Conservation (phyloP, 2,797 vertebrate species). For the Onychomys leucogaster region DNA sequence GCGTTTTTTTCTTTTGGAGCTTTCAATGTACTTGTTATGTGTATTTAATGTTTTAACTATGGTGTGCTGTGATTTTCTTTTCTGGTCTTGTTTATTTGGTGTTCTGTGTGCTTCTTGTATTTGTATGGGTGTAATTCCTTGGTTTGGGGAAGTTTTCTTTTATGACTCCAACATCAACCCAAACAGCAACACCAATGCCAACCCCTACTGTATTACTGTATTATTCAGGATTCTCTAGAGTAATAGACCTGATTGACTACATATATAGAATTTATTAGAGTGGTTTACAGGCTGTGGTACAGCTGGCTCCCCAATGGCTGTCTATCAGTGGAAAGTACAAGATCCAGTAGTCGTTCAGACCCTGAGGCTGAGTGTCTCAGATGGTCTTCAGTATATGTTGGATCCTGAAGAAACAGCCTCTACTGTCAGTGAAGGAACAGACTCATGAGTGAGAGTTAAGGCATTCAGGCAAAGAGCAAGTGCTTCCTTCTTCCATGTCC, state of each 20-base stretch:
- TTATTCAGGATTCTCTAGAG: not conserved
- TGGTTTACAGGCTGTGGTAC: not conserved
- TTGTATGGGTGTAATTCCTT: not conserved
- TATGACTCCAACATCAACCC: not conserved
- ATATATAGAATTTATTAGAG: not conserved
- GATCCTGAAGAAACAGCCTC: not conserved
- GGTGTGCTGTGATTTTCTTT: not conserved
- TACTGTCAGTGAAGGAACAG: not conserved
- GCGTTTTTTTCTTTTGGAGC: not conserved
- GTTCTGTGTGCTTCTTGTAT: not conserved
- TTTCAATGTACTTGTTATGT: not conserved
- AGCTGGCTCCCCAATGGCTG: not conserved
- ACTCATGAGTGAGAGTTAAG: not conserved
- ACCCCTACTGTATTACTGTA: not conserved
- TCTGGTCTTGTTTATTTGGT: not conserved
- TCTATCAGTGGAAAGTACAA: not conserved
- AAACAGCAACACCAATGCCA: not conserved
- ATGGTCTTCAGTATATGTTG: not conserved
- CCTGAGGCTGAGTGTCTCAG: not conserved
- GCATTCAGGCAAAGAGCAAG: not conserved
- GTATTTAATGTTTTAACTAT: not conserved
- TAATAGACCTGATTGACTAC: not conserved
- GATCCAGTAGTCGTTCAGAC: too few relatives aligned
- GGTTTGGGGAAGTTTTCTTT: not conserved
- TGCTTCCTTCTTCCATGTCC: not conserved